Base-by-base conservation (phyloP, 2,888 invertebrate species). In the Temnothorax unifasciatus region DNA sequence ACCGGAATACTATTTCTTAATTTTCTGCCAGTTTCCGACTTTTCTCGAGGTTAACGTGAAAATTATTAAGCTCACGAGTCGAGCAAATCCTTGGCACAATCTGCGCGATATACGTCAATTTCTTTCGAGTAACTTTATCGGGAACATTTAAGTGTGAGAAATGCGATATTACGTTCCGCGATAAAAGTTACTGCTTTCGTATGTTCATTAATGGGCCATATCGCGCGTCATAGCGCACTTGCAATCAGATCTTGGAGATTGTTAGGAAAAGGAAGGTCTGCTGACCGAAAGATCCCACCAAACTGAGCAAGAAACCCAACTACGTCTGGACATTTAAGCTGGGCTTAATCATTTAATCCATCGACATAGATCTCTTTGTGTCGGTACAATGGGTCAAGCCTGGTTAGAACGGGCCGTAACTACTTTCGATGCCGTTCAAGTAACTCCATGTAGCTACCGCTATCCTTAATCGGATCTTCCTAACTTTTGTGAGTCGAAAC, bases 341-440 rank as follows among this genome's bases (percentile, higher is more conserved):
- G 41, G 66, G 57, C 44, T 88, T 85, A 87, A 88, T 88, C 88
- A 85, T 66, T 86, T 88, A 85, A 89, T 85, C 87, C 85, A 84
- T 85, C 87, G 85, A 86, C 89, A 86, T 76, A 69, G 87, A 85
- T 86, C 87, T 85, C 83, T 89, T 89, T 87, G 85, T 89, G 77
- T 52, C 57, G 69, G 73, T 44, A 87, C 89, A 89, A 88, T 86
- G 54, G 87, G 79, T 73, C 79, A 83, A 61, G 75, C 66, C 68
- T 85, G 83, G 52, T 69, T 75, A 61, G 71, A 85, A 63, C 71
- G 64, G 64, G 66, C 68, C 83, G 76, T 86, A 87, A 89, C 89
- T 88, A 87, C 85, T 87, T 88, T 87, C 84, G 74, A 74, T 81
- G 85, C 77, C 66, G 59, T 69, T 82, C 71, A 74, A 77, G 59